A percentile compares a stretch with the other conserved stretches of the same genome.
phyloP scores from a whole-genome alignment of 2,797 vertebrate genomes.

The Rhinichthys osculus region DNA sequence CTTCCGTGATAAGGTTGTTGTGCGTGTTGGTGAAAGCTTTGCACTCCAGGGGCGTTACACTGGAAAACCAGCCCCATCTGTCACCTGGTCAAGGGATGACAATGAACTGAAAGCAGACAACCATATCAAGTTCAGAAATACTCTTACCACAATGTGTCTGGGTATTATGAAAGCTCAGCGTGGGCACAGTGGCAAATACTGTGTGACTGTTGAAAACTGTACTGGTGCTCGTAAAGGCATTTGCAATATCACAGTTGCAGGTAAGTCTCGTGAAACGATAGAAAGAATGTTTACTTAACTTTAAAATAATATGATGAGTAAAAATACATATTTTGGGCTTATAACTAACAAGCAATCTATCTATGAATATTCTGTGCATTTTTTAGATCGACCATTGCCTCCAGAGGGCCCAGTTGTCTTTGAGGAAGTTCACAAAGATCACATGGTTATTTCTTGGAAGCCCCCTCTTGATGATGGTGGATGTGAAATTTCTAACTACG shows the following conservation, averaged over 20 bases:
- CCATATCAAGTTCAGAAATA: conserved; percentile 88
- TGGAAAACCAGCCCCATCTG: conserved; percentile 92
- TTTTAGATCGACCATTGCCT: conserved; percentile 91
- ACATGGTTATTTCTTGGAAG: conserved; percentile 97
- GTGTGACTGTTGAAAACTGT: conserved; percentile 93
- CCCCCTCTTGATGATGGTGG: conserved; percentile 95
- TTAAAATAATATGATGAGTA: background rate
- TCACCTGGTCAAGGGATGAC: conserved; percentile 91
- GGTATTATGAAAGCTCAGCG: conserved; percentile 89
- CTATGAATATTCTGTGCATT: background rate
- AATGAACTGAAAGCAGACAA: conserved; percentile 86
- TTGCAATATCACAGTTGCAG: conserved; percentile 91
- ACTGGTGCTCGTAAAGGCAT: conserved; percentile 93
- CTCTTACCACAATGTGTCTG: conserved; percentile 86
- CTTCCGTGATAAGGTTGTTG: conserved; percentile 92
- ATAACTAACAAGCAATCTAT: background rate
- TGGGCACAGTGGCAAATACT: conserved; percentile 92
- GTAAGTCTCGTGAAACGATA: conserved; percentile 71
- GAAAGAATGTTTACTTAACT: background rate
- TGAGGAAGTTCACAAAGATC: conserved; percentile 94
- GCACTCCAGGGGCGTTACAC: conserved; percentile 90
- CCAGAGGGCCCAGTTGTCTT: conserved; percentile 95
- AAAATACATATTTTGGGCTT: background rate
- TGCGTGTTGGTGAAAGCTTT: conserved; percentile 93
- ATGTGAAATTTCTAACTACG: conserved; percentile 92